Evolutionary conservation across 2,797 vertebrate species (phyloP).

Genomic region (Synaphobranchus kaupii): DNA sequence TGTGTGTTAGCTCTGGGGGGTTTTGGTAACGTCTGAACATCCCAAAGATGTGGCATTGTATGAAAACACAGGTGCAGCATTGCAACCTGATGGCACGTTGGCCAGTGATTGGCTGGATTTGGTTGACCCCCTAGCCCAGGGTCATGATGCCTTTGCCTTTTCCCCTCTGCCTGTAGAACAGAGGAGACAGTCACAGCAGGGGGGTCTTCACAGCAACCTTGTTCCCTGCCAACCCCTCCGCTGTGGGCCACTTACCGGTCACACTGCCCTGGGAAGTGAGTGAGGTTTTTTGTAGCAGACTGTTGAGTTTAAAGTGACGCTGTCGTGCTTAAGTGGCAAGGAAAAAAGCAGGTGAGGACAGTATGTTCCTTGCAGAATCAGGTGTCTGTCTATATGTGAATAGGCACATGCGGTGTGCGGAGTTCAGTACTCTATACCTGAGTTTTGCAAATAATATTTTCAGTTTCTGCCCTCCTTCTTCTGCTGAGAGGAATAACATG

Average conservation of each 20-base stretch:
- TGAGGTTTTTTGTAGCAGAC: not conserved
- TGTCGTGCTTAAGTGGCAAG: not conserved
- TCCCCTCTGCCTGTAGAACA: not conserved
- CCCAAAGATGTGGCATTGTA: not conserved
- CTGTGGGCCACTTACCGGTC: not conserved
- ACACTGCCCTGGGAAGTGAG: not conserved
- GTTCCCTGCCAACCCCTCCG: not conserved
- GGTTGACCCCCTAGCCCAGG: not conserved
- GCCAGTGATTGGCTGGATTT: not conserved
- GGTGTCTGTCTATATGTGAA: not conserved
- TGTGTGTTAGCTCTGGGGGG: not conserved
- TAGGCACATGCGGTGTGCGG: not conserved
- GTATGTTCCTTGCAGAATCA: constrained; percentile 6
- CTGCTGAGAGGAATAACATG: not conserved
- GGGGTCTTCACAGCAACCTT: not conserved
- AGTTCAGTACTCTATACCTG: not conserved
- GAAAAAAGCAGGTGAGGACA: not conserved
- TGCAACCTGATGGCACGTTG: not conserved
- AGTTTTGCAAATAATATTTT: not conserved
- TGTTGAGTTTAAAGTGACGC: not conserved
- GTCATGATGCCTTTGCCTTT: not conserved
- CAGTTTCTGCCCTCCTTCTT: not conserved
- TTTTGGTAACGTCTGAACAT: not conserved
- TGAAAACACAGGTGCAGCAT: not conserved
- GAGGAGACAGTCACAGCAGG: not conserved